Base-by-base conservation (phyloP, 2,888 invertebrate species). In the Choristoneura rosaceana region DNA sequence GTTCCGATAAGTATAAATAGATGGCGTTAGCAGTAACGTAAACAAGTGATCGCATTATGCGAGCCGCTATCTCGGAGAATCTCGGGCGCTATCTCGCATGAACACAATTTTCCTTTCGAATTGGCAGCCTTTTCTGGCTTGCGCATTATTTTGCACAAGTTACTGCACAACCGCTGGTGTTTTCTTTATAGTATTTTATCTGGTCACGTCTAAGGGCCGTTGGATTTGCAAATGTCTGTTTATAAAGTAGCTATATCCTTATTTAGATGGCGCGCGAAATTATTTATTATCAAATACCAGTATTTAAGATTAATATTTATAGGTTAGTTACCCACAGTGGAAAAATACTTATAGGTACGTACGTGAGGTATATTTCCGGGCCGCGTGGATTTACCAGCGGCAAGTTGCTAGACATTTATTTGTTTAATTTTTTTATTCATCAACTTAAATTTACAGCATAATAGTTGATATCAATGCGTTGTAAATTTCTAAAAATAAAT, bases 31-130 rank as follows among this genome's bases (percentile, higher is more conserved):
- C 38, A 55, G 59, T 41, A 52, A 62, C 62, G 62, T 62, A 33
- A 52, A 61, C 61, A 45, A 34, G 67, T 3, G 45, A 60, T 61
- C 55, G 67, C 71, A 67, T 71, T 71, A 71, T 71, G 71, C 71
- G 34, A 17, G 33, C 14, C 17, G 45, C 58, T 55, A 71, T 58
- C 60, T 25, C 62, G 38, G 61, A 52, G 62, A 71, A 63, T 68
- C 71, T 58, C 71, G 58, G 52, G 61, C 33, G 63, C 63, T 71
- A 70, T 70, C 62, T 62, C 63, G 47, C 45, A 68, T 70, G 68
- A 71, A 68, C 71, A 67, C 68, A 71, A 68, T 71, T 71, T 71
- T 71, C 71, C 68, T 68, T 63, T 71, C 63, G 62, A 68, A 67
- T 62, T 63, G 58, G 66, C 58, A 59, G 34, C 62, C 45, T 62